A percentile compares a stretch with the other conserved stretches of the same genome.
Conservation (phyloP, 2,113 vertebrate species). For the Sylvilagus bachmani region DNA sequence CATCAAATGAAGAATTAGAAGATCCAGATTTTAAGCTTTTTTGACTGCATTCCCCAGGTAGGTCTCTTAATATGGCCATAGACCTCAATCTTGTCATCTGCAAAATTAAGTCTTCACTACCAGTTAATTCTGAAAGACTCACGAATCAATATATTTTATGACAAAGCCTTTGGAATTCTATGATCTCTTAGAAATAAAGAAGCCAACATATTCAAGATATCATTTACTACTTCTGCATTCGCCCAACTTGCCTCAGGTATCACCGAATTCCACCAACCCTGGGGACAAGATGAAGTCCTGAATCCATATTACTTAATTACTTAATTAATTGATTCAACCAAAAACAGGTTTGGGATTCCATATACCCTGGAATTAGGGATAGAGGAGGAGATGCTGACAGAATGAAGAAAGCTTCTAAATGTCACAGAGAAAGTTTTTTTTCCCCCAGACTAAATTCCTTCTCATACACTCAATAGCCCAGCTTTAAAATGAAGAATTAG, state of each 20-base stretch:
- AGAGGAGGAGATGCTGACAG: neutral
- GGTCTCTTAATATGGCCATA: neutral
- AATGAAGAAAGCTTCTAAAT: neutral
- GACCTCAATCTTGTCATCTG: slow-evolving; percentile 19
- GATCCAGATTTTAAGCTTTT: neutral
- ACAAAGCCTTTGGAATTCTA: neutral
- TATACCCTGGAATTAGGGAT: neutral
- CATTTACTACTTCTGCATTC: neutral
- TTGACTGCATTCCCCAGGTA: neutral
- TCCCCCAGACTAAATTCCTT: neutral
- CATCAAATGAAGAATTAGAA: neutral
- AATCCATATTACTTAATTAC: neutral
- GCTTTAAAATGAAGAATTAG: neutral
- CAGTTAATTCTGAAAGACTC: neutral
- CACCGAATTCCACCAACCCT: neutral
- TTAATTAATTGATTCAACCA: slow-evolving; percentile 24
- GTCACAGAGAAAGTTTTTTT: neutral
- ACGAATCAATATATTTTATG: neutral
- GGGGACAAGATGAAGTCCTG: neutral
- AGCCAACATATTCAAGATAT: neutral
- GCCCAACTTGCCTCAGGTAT: neutral
- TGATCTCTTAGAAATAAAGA: slow-evolving; percentile 38
- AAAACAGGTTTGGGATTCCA: neutral
- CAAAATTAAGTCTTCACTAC: slow-evolving; percentile 15
- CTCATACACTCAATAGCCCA: neutral